Conservation (phyloP, 2,888 invertebrate species). For the Mythimna albipuncta region DNA sequence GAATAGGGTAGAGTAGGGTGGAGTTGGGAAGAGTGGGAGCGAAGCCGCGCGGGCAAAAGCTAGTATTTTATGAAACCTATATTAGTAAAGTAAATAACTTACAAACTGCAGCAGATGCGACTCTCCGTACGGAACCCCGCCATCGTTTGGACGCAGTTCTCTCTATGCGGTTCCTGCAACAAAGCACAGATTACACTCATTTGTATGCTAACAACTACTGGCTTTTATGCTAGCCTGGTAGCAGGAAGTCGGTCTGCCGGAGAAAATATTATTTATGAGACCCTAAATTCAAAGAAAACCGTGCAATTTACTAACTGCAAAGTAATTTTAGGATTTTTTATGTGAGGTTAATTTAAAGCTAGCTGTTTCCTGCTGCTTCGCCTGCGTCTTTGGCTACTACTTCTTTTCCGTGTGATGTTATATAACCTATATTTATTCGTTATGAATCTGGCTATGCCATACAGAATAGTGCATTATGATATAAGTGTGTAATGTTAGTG, state of each 20-base stretch:
- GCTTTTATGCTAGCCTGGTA: constrained; percentile 51
- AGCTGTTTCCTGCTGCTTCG: no score
- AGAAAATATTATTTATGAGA: constrained; percentile 54
- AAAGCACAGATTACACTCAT: constrained; percentile 50
- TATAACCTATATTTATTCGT: no score
- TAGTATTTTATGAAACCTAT: no score
- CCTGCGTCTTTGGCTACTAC: no score
- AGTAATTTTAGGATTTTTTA: background rate
- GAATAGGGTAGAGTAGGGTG: no score
- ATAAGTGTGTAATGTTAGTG: no score
- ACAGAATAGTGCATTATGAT: no score
- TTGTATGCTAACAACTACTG: constrained; percentile 50
- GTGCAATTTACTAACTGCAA: constrained; percentile 12
- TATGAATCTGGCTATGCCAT: no score
- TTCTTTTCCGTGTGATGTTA: no score
- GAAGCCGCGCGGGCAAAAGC: no score
- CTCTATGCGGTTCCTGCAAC: constrained; percentile 85
- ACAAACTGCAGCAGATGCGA: constrained; percentile 84
- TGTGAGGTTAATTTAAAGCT: background rate
- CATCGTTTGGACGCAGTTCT: constrained; percentile 86
- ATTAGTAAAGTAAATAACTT: constrained; percentile 59
- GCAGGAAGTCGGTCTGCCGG: constrained; percentile 34
- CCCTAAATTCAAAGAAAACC: constrained; percentile 10
- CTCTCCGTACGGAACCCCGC: constrained; percentile 83
- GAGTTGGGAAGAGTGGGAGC: no score